Percentiles rank a stretch among this genome's conserved stretches.
phyloP scores from a whole-genome alignment of 2,888 invertebrate genomes.

The Drosophila nr. perissopoda region DNA sequence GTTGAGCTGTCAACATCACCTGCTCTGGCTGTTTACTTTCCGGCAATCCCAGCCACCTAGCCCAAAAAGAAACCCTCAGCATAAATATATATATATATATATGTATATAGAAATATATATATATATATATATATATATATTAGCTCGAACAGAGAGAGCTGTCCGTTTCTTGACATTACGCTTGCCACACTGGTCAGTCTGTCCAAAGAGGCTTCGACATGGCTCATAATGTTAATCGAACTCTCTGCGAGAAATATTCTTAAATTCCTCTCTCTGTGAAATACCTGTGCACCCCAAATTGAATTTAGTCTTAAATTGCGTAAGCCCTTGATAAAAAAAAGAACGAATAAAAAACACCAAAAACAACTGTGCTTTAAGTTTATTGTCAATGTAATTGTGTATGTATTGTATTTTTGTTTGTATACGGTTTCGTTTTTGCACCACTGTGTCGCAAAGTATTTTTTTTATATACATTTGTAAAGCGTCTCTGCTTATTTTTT shows the following conservation, averaged over 20 bases:
- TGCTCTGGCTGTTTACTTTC: constrained; percentile 55
- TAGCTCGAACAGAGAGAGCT: not conserved
- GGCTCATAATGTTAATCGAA: not conserved
- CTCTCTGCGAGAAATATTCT: not conserved
- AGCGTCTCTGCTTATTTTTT: constrained; percentile 14
- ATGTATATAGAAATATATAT: not conserved
- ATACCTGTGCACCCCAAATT: not conserved
- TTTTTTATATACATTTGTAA: constrained; percentile 35
- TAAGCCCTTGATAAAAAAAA: not conserved
- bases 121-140: not conserved
- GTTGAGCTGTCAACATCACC: constrained; percentile 77
- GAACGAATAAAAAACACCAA: not conserved
- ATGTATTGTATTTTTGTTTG: not conserved
- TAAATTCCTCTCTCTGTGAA: not conserved
- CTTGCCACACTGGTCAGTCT: not conserved
- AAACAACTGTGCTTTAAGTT: not conserved
- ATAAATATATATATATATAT: not conserved
- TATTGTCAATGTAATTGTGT: not conserved
- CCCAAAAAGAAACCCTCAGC: not conserved
- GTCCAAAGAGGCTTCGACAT: not conserved
- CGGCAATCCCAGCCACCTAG: not conserved
- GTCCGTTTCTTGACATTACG: not conserved
- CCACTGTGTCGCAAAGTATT: constrained; percentile 36
- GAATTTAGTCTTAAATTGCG: not conserved
- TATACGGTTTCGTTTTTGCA: not conserved